Percentiles rank a stretch among this genome's conserved stretches.
These are phyloP conservation scores for Leptodactylus fuscus DNA, from an alignment of 2,113 vertebrate species.

Conservation along the genomic window DNA sequence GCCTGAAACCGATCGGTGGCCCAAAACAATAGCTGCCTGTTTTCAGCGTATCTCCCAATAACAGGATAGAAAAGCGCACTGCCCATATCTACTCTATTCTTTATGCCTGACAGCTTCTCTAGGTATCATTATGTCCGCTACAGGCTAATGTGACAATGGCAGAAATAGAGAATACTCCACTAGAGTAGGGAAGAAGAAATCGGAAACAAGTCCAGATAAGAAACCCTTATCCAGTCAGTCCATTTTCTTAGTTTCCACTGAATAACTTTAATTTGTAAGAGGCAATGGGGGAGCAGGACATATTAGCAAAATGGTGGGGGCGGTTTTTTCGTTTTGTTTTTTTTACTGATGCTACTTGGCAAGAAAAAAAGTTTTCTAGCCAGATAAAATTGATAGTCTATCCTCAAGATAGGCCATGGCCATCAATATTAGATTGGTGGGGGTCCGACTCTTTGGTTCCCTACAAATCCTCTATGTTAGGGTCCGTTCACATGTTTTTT, in stretches of 20 bases:
- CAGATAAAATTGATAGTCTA: too few relatives aligned
- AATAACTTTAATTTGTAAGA: background rate
- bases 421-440: too few relatives aligned
- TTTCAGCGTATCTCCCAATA: background rate
- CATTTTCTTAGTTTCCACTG: background rate
- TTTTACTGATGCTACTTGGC: too few relatives aligned
- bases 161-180: background rate
- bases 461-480: too few relatives aligned
- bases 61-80: background rate
- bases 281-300: background rate
- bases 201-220: background rate
- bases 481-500: too few relatives aligned
- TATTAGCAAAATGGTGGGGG: too few relatives aligned
- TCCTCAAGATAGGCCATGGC: too few relatives aligned
- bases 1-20: slow-evolving; percentile 13
- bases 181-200: background rate
- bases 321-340: too few relatives aligned
- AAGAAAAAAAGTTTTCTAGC: too few relatives aligned
- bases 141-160: background rate
- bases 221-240: background rate
- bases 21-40: slow-evolving; percentile 39
- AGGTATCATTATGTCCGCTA: slow-evolving; percentile 6
- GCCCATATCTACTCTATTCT: slow-evolving; percentile 9
- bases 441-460: too few relatives aligned
- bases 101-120: background rate